Conservation (phyloP, 1,140 invertebrate species). For the Drosophila asahinai region DNA sequence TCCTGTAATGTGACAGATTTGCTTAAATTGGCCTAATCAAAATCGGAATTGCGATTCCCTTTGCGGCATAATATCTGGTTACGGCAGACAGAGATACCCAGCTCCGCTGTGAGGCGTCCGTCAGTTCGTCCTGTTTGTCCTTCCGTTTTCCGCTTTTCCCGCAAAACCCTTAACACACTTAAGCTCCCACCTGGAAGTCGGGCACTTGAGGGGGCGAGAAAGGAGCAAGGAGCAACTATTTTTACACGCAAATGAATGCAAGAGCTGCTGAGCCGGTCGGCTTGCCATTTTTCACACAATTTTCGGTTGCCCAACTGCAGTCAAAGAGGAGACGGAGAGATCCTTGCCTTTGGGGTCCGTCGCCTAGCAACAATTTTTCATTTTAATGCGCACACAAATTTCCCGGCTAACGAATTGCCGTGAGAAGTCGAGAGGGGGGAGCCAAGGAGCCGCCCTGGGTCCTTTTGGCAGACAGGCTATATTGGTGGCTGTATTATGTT, state of each 20-base stretch:
- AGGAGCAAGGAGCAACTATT: constrained; percentile 54
- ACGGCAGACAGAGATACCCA: constrained; percentile 2
- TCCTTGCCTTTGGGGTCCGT: constrained; percentile 36
- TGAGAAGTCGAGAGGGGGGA: not conserved
- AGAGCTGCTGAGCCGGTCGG: constrained; percentile 37
- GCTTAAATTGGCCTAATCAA: constrained; percentile 48
- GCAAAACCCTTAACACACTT: constrained; percentile 54
- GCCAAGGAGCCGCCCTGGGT: constrained; percentile 6
- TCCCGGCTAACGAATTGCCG: constrained; percentile 69
- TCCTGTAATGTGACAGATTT: constrained; percentile 43
- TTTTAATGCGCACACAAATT: constrained; percentile 84
- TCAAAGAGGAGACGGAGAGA: constrained; percentile 59
- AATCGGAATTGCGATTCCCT: constrained; percentile 48
- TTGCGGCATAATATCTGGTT: constrained; percentile 10
- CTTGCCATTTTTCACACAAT: constrained; percentile 79
- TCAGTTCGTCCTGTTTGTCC: not conserved
- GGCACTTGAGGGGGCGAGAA: constrained; percentile 24
- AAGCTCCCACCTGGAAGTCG: constrained; percentile 33
- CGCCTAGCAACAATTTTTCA: constrained; percentile 81
- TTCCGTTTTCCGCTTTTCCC: constrained; percentile 6
- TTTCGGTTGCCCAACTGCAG: constrained; percentile 60
- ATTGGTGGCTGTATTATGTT: constrained; percentile 36
- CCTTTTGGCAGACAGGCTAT: not conserved
- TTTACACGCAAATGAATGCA: constrained; percentile 77
- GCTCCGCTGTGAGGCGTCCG: not conserved